These are phyloP conservation scores for Macrophya annulata DNA, from an alignment of 2,888 invertebrate species.

Conservation along the genomic window DNA sequence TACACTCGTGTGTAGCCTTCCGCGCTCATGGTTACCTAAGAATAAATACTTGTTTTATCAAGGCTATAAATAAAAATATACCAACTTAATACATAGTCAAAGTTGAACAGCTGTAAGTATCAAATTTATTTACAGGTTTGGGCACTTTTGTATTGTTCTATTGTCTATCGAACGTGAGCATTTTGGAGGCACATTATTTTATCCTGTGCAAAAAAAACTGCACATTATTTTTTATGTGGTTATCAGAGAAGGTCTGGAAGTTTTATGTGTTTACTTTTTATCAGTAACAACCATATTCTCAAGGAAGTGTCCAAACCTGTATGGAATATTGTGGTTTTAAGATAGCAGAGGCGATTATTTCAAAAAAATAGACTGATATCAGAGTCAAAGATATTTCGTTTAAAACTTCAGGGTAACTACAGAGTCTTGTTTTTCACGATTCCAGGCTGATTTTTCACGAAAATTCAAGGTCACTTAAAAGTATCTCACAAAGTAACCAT, in stretches of 20 bases:
- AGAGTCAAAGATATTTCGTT: neutral
- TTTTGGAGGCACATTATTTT: neutral
- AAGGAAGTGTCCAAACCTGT: neutral
- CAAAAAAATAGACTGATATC: neutral
- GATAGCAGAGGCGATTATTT: neutral
- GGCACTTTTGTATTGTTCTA: neutral
- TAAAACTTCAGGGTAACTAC: neutral
- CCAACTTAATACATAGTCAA: neutral
- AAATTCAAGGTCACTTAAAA: too few relatives aligned
- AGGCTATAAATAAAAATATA: neutral
- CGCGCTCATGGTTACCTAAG: slow-evolving; percentile 72
- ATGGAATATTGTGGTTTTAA: neutral
- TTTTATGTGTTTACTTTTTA: neutral
- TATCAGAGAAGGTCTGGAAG: neutral
- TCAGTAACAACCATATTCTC: neutral
- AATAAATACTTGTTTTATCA: slow-evolving; percentile 33
- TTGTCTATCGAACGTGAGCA: neutral
- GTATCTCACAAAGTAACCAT: too few relatives aligned
- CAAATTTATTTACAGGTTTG: neutral
- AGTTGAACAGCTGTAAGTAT: neutral
- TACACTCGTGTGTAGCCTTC: slow-evolving; percentile 88
- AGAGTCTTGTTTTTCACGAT: too few relatives aligned
- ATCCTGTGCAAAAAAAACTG: neutral
- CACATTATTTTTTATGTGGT: neutral
- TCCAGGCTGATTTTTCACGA: too few relatives aligned